Evolutionary conservation across 2,113 vertebrate species (phyloP), one percentile per base, ranked within the genome.

Genomic region (Aspiorhynchus laticeps): DNA sequence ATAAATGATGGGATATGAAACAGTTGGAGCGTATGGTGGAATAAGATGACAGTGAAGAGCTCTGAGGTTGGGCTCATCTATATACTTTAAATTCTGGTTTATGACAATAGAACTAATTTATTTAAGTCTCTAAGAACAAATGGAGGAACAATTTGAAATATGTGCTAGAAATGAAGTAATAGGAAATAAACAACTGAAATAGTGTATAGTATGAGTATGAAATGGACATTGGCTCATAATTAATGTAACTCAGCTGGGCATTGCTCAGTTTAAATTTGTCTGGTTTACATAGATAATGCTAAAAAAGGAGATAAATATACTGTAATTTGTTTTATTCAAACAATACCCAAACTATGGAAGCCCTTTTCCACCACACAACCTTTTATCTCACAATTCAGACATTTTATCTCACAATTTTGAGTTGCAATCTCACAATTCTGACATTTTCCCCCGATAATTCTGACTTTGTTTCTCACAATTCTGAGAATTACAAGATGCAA

Each of bases 1-100:
- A 86, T 83, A 61, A 86, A 86, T 74, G 6, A 80, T 78, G 80
- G 38, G 5, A 46, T 74, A 74, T 79, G 12, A 56, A 86, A 46
- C 17, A 17, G 46, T 31, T 3, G 41, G 59, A 65, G 48, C 46
- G 9, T n/a, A 31, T 69, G 59, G 69, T 26, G n/a, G 15, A 78
- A 41, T 86, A 26, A 36, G n/a, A 15, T 11, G 9, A 83, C 33
- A 69, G 28, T 74, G 71, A 43, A 74, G 21, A 41, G 24, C 31
- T 59, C 33, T 56, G 17, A 38, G 46, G 19, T 67, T 21, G 26
- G 48, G 61, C 12, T 33, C 26, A 48, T 48, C 15, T 28, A 24
- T 53, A 43, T 1, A 67, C 59, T 33, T 33, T 33, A 33, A 33
- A 33, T 33, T 33, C 33, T 2, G 33, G 33, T 67, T 82, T 43